Base-by-base conservation (phyloP, 2,113 vertebrate genomes). In the Oreotrochilus melanogaster region DNA sequence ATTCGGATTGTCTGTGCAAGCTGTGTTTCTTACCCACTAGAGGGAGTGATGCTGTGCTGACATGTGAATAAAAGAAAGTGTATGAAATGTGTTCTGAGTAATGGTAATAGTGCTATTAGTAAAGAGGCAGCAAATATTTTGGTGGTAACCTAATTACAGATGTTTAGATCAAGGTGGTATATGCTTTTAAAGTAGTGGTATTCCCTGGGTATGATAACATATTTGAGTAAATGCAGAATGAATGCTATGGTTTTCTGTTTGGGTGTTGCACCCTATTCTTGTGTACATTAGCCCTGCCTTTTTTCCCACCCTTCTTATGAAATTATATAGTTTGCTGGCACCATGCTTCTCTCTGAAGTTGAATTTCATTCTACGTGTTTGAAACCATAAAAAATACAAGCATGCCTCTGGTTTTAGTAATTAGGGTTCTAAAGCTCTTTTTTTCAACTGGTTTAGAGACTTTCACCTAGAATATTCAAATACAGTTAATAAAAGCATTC, bases 11-110 rank as follows among this genome's bases (percentile, higher is more conserved):
- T 61, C 11, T 5, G 6, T 56, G 22, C 53, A 30, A 56, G 18
- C 42, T 78, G 78, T 45, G 30, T 64, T 60, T 81, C 78, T 79
- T 69, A 85, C 71, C 92, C 95, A 45, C 92, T 95, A 95, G 86
- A 90, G 89, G 91, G 92, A 96, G 93, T 42, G 72, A 37, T 4
- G 14, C 87, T 50, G 78, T 84, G 66, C 73, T 57, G 61, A 35
- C 70, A 16, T 7, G 27, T 24, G 43, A 47, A 31, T 62, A 21
- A 28, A 43, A 61, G 57, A n/a, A 54, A 65, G 39, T 14, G 9
- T 30, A 28, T 47, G 31, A 45, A 71, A 19, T 33, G 22, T 43
- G 13, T 62, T 78, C 45, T 27, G 35, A 28, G 37, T 47, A 53
- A 21, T 28, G 31, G 31, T 18, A 61, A 14, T 33, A 30, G 42